Conservation (phyloP, 1,140 invertebrate species). For the Magallana gigas region DNA sequence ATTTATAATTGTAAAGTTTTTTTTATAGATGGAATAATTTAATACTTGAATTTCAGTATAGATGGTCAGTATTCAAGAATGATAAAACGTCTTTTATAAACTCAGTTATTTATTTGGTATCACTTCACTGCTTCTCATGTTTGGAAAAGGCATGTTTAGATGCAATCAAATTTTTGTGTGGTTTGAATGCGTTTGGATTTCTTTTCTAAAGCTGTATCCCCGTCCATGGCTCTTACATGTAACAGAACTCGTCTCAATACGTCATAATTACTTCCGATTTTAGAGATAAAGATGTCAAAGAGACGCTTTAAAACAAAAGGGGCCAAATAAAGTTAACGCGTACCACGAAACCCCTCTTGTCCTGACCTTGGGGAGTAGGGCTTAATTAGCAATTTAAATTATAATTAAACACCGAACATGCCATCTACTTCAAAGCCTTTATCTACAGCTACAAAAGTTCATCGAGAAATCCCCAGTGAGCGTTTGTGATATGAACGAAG, state of each 20-base stretch:
- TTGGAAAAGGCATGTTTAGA: no score
- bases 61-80: no score
- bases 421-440: conserved; percentile 28
- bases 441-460: conserved; percentile 33
- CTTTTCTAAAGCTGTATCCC: no score
- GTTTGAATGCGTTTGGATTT: no score
- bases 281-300: neutral
- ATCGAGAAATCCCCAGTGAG: neutral
- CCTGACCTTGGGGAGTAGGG: neutral
- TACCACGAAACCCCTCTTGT: neutral
- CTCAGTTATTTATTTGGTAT: no score
- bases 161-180: no score
- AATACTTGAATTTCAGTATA: no score
- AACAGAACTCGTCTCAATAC: neutral
- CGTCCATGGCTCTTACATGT: no score
- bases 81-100: no score
- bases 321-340: neutral
- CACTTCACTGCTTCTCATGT: no score
- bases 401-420: conserved; percentile 21
- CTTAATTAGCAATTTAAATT: conserved; percentile 37
- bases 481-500: neutral
- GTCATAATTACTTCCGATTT: conserved; percentile 24
- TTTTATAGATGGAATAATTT: no score
- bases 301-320: neutral
- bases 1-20: no score